phyloP scores from a whole-genome alignment of 2,888 invertebrate genomes.

The Nemurella pictetii region DNA sequence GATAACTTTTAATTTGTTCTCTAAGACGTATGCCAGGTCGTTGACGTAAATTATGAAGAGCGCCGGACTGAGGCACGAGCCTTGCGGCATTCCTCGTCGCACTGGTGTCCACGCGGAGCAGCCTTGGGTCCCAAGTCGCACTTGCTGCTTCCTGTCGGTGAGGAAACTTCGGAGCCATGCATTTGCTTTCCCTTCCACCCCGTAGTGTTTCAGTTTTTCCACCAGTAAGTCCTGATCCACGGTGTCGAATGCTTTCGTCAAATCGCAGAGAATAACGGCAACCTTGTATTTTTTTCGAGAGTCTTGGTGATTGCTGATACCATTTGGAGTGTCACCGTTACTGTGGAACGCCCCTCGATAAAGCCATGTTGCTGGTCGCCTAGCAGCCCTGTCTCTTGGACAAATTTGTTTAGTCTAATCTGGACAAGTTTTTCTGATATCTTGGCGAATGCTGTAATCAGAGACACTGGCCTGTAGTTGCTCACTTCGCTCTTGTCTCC shows the following conservation, averaged over 20 bases:
- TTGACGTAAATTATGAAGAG: constrained; percentile 13
- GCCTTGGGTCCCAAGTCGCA: background rate
- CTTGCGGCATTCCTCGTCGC: background rate
- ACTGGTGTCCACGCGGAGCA: background rate
- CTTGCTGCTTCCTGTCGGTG: background rate
- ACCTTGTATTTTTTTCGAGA: background rate
- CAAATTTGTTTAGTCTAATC: background rate
- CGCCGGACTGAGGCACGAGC: background rate
- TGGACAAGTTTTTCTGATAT: background rate
- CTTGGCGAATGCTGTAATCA: background rate
- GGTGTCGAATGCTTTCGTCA: background rate
- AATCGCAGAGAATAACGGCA: background rate
- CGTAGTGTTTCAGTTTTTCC: background rate
- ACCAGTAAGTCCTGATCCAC: background rate
- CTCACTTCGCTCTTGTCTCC: background rate
- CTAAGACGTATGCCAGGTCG: constrained; percentile 2
- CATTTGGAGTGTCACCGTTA: background rate
- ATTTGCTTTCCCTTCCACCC: background rate
- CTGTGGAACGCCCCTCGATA: background rate
- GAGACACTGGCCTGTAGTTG: constrained; percentile 9
- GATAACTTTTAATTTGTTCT: background rate
- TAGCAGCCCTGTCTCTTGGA: background rate
- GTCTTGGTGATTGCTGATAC: background rate
- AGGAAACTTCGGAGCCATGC: background rate
- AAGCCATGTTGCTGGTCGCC: constrained; percentile 14